Percentiles rank a stretch among this genome's conserved stretches.
Evolutionary conservation across 2,888 invertebrate genomes (phyloP).

Genomic region (Pegoplata infirma): DNA sequence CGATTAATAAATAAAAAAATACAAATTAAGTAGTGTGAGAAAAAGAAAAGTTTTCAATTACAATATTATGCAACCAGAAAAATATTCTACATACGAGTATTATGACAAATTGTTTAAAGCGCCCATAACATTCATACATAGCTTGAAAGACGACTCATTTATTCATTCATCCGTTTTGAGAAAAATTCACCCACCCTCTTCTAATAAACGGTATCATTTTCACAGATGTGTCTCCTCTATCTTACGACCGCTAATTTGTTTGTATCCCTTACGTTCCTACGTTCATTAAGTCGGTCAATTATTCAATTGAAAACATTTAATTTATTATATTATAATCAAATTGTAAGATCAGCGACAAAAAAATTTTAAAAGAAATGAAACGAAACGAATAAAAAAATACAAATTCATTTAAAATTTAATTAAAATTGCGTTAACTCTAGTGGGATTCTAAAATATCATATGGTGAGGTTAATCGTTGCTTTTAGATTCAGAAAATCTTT

Average conservation of each 20-base stretch:
- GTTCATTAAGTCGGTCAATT: slow-evolving; percentile 58
- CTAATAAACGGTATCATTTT: slow-evolving; percentile 6
- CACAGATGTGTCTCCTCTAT: background rate
- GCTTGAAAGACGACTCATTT: background rate
- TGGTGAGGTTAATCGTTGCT: background rate
- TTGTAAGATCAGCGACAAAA: slow-evolving; percentile 71
- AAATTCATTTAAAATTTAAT: slow-evolving; percentile 68
- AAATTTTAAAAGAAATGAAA: slow-evolving; percentile 29
- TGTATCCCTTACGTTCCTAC: slow-evolving; percentile 7
- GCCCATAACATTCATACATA: slow-evolving; percentile 14
- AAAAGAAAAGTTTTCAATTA: slow-evolving; percentile 33
- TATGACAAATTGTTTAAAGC: slow-evolving; percentile 20
- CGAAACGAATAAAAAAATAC: slow-evolving; percentile 67
- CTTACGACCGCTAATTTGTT: slow-evolving; percentile 4
- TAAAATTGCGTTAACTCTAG: slow-evolving; percentile 43
- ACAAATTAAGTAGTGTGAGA: slow-evolving; percentile 54
- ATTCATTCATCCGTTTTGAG: background rate
- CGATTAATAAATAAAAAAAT: slow-evolving; percentile 14
- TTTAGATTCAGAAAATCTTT: slow-evolving; percentile 8
- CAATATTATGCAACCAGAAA: slow-evolving; percentile 49
- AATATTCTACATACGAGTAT: background rate
- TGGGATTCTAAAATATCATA: slow-evolving; percentile 2
- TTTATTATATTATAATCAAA: slow-evolving; percentile 75
- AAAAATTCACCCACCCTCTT: background rate
- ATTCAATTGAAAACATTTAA: slow-evolving; percentile 68